These are phyloP conservation scores for Arctopsyche grandis DNA, from an alignment of 1,140 invertebrate species.

Conservation along the genomic window DNA sequence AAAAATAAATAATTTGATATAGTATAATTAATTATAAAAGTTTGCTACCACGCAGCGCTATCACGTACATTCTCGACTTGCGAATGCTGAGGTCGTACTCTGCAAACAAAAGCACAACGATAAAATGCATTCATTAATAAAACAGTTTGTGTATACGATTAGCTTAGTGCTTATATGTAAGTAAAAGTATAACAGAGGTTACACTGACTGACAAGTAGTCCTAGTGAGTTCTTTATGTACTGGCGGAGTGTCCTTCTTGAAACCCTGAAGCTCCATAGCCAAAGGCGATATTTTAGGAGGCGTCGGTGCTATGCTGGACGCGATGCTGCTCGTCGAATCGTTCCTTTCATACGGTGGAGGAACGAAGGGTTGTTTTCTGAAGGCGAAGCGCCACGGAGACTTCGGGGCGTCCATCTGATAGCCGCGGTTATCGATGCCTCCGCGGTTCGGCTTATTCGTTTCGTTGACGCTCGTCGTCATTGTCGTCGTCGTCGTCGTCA, in stretches of 20 bases:
- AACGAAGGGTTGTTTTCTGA: slow-evolving; percentile 56
- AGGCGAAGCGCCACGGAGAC: slow-evolving; percentile 56
- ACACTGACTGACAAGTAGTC: slow-evolving; percentile 51
- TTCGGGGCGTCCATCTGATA: slow-evolving; percentile 52
- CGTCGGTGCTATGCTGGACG: slow-evolving; percentile 44
- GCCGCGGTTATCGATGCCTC: slow-evolving; percentile 58
- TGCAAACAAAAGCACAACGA: slow-evolving; percentile 43
- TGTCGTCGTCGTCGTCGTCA: slow-evolving; percentile 58
- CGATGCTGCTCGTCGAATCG: slow-evolving; percentile 51
- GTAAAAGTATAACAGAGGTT: no score
- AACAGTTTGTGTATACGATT: no score
- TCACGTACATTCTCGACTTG: slow-evolving; percentile 49
- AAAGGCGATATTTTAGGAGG: slow-evolving; percentile 48
- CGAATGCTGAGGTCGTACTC: slow-evolving; percentile 50
- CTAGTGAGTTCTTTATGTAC: slow-evolving; percentile 50
- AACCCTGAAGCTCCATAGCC: slow-evolving; percentile 50
- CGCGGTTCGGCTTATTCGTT: slow-evolving; percentile 58
- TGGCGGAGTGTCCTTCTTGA: slow-evolving; percentile 40
- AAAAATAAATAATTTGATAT: not conserved
- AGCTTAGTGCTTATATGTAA: no score
- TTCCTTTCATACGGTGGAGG: slow-evolving; percentile 52
- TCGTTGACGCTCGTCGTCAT: slow-evolving; percentile 51
- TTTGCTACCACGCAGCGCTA: slow-evolving; percentile 35
- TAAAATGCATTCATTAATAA: no score
- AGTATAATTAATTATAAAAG: not conserved